Base-by-base conservation (phyloP, 2,797 vertebrate species). In the Cetoscarus ocellatus region DNA sequence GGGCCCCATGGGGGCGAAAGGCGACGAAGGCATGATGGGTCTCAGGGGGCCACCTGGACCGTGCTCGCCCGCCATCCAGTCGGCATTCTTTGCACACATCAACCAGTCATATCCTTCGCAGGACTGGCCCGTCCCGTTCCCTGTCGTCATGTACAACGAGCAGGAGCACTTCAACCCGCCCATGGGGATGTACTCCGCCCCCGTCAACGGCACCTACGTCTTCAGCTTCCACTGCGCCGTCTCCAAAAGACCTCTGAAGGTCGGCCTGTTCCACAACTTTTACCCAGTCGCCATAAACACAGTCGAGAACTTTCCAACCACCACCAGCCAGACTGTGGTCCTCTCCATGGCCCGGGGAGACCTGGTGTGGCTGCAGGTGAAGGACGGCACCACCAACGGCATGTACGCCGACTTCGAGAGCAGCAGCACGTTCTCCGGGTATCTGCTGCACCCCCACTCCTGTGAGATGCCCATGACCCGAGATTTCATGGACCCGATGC, bases 281-380 rank as follows among this genome's bases (percentile, higher is more conserved):
- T 3, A 0, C 3, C 84, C 92, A 0, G 0, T 93, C 0, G 12
- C 90, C 5, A 93, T 64, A 75, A 70, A 44, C 10, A 93, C 92
- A 0, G 89, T 83, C 34, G 0, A 0, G 0, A 34, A 5, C 5
- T 14, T 19, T 52, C 8, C 45, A 4, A 45, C 75, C 45, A 84
- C 80, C 3, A 44, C 68, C 12, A 93, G 92, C 74, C 88, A 92
- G 13, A 79, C 80, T 0, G 17, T 93, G 0, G 48, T 92, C 35
- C 79, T 94, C 2, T 88, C 90, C 58, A 84, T 95, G 14, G 1
- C 0, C 0, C 10, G 1, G 39, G 56, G 63, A 0, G 90, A 94
- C 39, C 10, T 11, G 52, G 73, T 95, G 47, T 95, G 93, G 93
- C 34, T 95, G 18, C 94, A 94, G 80, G 93, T 95, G 13, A 95